Evolutionary conservation across 2,888 invertebrate genomes (phyloP).

Genomic region (Frankliniella fusca): DNA sequence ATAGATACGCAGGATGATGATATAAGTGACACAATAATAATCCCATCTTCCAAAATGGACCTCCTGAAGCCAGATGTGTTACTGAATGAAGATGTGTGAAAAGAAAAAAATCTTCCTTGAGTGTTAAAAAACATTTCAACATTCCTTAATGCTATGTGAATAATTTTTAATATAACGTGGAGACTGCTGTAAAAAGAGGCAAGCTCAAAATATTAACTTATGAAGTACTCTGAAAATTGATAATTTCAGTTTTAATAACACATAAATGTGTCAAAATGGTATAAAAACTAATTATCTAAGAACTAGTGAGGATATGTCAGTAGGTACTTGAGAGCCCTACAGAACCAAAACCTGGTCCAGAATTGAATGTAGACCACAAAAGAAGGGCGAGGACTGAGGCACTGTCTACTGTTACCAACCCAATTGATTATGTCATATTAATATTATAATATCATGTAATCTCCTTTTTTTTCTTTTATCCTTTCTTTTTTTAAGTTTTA

Average conservation of each 20-base stretch:
- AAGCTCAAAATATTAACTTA: background rate
- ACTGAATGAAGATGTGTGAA: slow-evolving; percentile 33
- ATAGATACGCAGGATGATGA: slow-evolving; percentile 31
- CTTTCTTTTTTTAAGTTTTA: background rate
- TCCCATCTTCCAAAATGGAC: slow-evolving; percentile 34
- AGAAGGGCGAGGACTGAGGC: background rate
- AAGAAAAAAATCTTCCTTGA: background rate
- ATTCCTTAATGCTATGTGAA: background rate
- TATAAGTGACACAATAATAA: slow-evolving; percentile 21
- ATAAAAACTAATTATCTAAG: background rate
- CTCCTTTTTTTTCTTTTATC: too few relatives aligned
- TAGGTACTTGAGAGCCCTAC: background rate
- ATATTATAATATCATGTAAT: too few relatives aligned
- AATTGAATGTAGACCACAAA: background rate
- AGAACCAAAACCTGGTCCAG: background rate
- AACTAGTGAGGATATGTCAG: too few relatives aligned
- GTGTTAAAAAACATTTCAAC: background rate
- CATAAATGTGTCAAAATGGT: background rate
- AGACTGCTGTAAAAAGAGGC: slow-evolving; percentile 30
- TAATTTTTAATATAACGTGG: background rate
- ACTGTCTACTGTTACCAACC: too few relatives aligned
- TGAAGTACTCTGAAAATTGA: too few relatives aligned
- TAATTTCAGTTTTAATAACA: background rate
- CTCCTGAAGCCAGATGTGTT: slow-evolving; percentile 35
- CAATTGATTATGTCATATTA: too few relatives aligned